phyloP scores from a whole-genome alignment of 2,888 invertebrate genomes.

The Acanthopleura granulata region DNA sequence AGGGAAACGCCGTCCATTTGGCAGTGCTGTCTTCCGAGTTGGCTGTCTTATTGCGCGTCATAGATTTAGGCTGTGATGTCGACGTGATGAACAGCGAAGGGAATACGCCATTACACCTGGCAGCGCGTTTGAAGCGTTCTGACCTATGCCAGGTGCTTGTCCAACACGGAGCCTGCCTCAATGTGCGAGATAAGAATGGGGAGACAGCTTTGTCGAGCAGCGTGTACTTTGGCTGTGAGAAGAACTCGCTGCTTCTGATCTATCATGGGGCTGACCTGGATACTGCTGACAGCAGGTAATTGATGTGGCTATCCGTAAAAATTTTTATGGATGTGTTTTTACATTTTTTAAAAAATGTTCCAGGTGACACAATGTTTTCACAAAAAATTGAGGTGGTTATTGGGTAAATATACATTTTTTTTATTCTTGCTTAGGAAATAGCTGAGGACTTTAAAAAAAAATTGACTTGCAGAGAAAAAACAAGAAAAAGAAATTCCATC shows the following conservation, averaged over 20 bases:
- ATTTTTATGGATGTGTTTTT: too few species aligned
- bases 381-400: too few species aligned
- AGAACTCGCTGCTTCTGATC: conserved; percentile 42
- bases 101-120: conserved; percentile 43
- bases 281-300: conserved; percentile 43
- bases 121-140: conserved; percentile 33
- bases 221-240: conserved; percentile 47
- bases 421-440: too few species aligned
- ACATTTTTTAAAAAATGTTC: too few species aligned
- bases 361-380: too few species aligned
- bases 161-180: conserved; percentile 38
- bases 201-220: conserved; percentile 48
- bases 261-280: conserved; percentile 44
- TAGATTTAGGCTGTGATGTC: conserved; percentile 38
- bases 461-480: too few species aligned
- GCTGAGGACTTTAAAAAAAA: too few species aligned
- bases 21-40: conserved; percentile 37
- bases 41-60: conserved; percentile 33
- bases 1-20: conserved; percentile 42
- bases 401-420: too few species aligned
- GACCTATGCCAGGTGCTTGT: conserved; percentile 36
- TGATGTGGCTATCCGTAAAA: not conserved
- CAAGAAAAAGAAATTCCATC: too few species aligned
- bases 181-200: conserved; percentile 42
- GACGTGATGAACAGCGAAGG: conserved; percentile 40